Evolutionary conservation across 2,797 vertebrate genomes (phyloP), one percentile per base, ranked within the genome.

Genomic region (Psittacula derbiana): DNA sequence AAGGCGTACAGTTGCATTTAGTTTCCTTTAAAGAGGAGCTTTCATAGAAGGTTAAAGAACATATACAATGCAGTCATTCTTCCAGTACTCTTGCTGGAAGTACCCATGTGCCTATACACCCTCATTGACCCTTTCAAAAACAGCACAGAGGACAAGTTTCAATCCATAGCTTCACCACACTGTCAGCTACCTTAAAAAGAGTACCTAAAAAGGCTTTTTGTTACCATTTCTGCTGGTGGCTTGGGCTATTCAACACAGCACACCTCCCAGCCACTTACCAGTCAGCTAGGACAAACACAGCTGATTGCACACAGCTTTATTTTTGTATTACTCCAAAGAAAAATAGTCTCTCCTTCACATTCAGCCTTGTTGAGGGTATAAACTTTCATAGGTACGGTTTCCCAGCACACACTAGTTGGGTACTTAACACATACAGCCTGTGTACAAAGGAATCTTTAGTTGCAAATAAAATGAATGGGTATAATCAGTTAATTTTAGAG

Each of bases 11-110:
- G 67, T 82, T 92, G 90, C 90, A 95, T 92, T 95, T 92, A 92
- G 90, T 93, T 97, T 95, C 76, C 92, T 94, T 93, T 76, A 64
- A 80, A 86, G 88, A 91, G 69, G 66, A 92, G 81, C 93, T 95
- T 96, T 90, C 93, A 95, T 19, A 96, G 93, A 95, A 95, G 90
- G 91, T 92, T 90, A 85, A 86, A 92, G 86, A 92, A 76, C 76
- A 73, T 1, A 4, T 70, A 90, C 79, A 92, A 81, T 36, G 60
- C 88, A 88, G 33, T 19, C 76, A 75, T 83, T 93, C 60, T 88
- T 93, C 72, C 80, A 88, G 73, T 46, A 41, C 12, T 21, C 57
- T 66, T 3, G 2, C 55, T 93, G 78, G 78, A 88, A 94, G 71
- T 10, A 47, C 53, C 73, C 80, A 49, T 3, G 38, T 78, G 65